Evolutionary conservation across 1,140 invertebrate genomes (phyloP), one percentile per base, ranked within the genome.

Genomic region (Pseudomyrmex pallidus): DNA sequence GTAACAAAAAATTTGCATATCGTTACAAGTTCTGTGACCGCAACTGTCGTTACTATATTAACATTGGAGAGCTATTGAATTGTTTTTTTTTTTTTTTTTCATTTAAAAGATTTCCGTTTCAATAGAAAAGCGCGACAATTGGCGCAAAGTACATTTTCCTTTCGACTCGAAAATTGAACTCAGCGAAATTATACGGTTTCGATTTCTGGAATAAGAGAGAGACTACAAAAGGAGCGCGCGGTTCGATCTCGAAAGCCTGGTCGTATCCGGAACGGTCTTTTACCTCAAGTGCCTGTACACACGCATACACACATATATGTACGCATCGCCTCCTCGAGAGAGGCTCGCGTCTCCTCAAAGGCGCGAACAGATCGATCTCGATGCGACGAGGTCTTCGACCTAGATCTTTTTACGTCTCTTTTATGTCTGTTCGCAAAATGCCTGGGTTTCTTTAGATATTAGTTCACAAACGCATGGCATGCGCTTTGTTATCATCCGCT

Each of bases 391-490:
- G 83, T 87, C 77, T 72, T 87, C 64, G 85, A 70, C 78, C 64
- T 57, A 59, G 46, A 83, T 80, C 76, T 70, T 85, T 87, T 90
- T 83, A 66, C 73, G 46, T 89, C 83, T 73, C 35, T 70, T 83
- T 82, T 78, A 61, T 57, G 54, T 86, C 59, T 74, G 62, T 87
- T 85, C 77, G 80, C 83, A 84, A 35, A 35, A 52, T 88, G 80
- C 87, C 85, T 90, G 83, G 87, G 83, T 86, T 85, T 68, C 35
- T 35, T 86, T 88, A 88, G 87, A 88, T 87, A 74, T 85, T 88
- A 87, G 72, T 82, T 83, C 72, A 86, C 83, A 88, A 35, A 87
- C 89, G 91, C 91, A 92, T 91, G 91, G 91, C 92, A 92, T 92
- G 91, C 82, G 91, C 91, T 92, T 92, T 50, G 80, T 90, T 90